phyloP scores from a whole-genome alignment of 2,888 invertebrate species.

The Nysson spinosus region DNA sequence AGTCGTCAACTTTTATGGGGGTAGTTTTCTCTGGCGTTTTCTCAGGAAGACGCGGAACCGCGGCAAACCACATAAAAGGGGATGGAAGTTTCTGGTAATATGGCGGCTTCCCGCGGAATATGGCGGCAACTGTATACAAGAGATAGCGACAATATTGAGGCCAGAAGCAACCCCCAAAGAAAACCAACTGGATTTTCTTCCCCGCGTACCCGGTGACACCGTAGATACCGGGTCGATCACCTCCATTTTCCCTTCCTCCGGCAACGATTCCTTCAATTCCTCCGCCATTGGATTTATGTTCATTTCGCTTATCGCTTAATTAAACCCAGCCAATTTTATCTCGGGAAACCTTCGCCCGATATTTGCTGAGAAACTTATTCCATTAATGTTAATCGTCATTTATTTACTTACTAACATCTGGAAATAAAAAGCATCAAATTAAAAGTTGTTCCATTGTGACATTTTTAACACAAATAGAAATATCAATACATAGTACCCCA shows the following conservation, averaged over 20 bases:
- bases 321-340: no score
- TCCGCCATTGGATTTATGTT: background rate
- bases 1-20: conserved; percentile 75
- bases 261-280: background rate
- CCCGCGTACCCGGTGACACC: background rate
- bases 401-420: no score
- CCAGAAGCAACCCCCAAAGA: conserved; percentile 45
- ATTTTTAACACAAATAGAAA: no score
- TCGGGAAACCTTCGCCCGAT: no score
- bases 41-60: conserved; percentile 66
- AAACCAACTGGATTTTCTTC: conserved; percentile 39
- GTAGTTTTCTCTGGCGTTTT: conserved; percentile 75
- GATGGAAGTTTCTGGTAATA: conserved; percentile 69
- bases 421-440: no score
- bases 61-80: conserved; percentile 64
- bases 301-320: background rate
- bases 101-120: conserved; percentile 73
- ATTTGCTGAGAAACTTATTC: no score
- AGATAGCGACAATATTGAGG: conserved; percentile 75
- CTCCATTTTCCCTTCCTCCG: background rate
- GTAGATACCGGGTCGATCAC: conserved; percentile 4
- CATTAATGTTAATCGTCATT: no score
- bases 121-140: conserved; percentile 74
- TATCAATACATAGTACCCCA: no score
- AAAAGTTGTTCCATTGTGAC: no score